A percentile compares a stretch with the other conserved stretches of the same genome.
phyloP scores from a whole-genome alignment of 2,888 invertebrate species.

The Cephonodes hylas region DNA sequence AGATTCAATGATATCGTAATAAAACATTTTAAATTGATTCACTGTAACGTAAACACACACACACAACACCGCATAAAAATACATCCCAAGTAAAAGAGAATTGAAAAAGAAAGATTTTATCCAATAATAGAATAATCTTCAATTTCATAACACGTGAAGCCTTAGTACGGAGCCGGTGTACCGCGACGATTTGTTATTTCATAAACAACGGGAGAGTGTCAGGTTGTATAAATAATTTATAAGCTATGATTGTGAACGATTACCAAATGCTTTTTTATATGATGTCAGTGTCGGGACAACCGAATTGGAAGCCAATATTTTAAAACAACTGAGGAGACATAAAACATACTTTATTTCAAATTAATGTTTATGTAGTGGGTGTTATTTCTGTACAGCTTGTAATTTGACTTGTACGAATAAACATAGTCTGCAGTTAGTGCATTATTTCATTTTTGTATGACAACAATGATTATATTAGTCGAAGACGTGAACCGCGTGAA shows the following conservation, averaged over 20 bases:
- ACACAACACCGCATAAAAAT: too few species aligned
- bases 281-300: neutral
- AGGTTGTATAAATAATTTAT: neutral
- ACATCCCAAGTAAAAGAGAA: neutral
- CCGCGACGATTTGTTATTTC: neutral
- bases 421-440: too few species aligned
- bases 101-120: neutral
- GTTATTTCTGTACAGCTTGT: too few species aligned
- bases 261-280: conserved; percentile 5
- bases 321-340: neutral
- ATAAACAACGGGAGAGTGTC: neutral
- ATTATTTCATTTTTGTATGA: too few species aligned
- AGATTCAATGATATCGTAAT: too few species aligned
- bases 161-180: neutral
- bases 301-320: neutral
- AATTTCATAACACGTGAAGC: neutral
- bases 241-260: conserved; percentile 2
- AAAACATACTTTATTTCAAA: neutral
- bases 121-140: neutral
- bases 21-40: too few species aligned
- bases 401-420: too few species aligned
- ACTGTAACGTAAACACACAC: too few species aligned
- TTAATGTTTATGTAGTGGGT: neutral
- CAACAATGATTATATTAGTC: too few species aligned
- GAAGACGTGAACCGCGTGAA: too few species aligned